Base-by-base conservation (phyloP, 2,888 invertebrate species). In the Malthinus seriepunctatus region DNA sequence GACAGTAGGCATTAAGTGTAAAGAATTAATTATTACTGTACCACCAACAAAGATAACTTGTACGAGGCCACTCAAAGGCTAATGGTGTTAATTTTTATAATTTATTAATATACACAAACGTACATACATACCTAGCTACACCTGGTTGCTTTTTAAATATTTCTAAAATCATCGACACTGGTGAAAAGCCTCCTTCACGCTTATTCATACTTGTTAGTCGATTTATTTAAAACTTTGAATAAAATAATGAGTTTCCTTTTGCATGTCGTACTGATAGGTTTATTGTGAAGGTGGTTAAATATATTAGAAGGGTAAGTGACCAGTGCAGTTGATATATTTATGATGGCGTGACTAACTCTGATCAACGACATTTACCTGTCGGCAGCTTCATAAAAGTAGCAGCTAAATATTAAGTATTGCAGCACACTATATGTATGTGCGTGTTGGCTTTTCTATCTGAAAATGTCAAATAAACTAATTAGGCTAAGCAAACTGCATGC, bases 301-400 rank as follows among this genome's bases (percentile, higher is more conserved):
- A 64, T 62, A 67, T 68, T 70, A 69, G 71, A 73, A 73, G 71
- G 73, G 72, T 72, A 71, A 73, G 70, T 71, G 69, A 66, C 65
- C 64, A 71, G 71, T 72, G 67, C 65, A 65, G 66, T 63, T 69
- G 63, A 63, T 59, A 60, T 62, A 71, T 72, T 71, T 61, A 65
- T 61, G 63, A 62, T 73, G 59, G 73, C 73, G 73, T 74, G 73
- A 68, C 71, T 66, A 65, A 55, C 52, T 63, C 63, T 64, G 66
- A 71, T 69, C 71, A 68, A 67, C 72, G 70, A 72, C 70, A 71
- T 71, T 70, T 70, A 70, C 67, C 69, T 73, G 72, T 73, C 72
- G 69, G 68, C 72, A 70, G 70, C 69, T 69, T 70, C 68, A 71
- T 71, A 72, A 71, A 69, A 64, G 64, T 69, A 65, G 66, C 68